These are phyloP conservation scores for Octomys mimax DNA, from an alignment of 2,797 vertebrate genomes.

Conservation along the genomic window DNA sequence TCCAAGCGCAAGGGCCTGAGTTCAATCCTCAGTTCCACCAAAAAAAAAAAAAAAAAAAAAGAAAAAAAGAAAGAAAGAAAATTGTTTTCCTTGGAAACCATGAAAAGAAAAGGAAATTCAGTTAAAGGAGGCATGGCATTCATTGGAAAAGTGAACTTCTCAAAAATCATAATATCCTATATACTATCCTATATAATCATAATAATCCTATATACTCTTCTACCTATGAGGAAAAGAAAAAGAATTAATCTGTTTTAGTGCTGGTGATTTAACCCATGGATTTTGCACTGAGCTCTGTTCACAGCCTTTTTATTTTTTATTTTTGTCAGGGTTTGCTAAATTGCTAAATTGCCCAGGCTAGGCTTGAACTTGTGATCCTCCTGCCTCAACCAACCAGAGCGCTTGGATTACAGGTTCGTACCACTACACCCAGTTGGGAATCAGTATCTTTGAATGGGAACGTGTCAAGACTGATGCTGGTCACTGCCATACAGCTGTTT, in stretches of 20 bases:
- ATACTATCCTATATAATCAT: neutral
- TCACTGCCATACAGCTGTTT: neutral
- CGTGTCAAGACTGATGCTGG: neutral
- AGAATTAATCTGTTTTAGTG: neutral
- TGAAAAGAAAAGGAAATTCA: slow-evolving; percentile 64
- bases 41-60: too few species aligned
- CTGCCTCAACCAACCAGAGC: neutral
- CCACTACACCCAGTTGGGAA: neutral
- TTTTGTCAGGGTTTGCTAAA: neutral
- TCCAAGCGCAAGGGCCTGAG: too few species aligned
- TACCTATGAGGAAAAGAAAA: neutral
- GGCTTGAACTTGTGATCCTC: neutral
- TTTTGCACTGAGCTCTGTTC: neutral
- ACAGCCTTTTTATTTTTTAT: neutral
- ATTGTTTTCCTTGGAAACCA: neutral
- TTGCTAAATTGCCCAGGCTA: neutral
- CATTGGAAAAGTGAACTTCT: neutral
- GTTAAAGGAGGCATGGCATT: slow-evolving; percentile 32
- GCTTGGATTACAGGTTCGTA: neutral
- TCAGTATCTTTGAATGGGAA: neutral
- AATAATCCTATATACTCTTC: neutral
- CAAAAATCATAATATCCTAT: neutral
- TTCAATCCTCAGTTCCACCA: too few species aligned
- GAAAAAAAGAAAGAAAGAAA: neutral
- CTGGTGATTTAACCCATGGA: neutral